Percentiles rank a stretch among this genome's conserved stretches.
phyloP scores from a whole-genome alignment of 1,140 invertebrate genomes.

The Drosophila bocqueti region DNA sequence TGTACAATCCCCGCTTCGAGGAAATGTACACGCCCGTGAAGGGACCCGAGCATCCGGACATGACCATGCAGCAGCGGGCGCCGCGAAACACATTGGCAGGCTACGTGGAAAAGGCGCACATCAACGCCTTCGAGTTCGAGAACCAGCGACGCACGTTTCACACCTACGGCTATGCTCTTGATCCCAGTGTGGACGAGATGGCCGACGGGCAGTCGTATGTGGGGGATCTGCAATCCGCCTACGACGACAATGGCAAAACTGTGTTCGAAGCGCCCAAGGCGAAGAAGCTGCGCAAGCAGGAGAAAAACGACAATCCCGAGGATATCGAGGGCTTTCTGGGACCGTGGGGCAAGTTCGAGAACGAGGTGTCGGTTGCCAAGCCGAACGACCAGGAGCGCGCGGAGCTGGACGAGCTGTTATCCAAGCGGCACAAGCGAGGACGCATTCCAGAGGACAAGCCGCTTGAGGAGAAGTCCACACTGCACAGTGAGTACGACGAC shows the following conservation, averaged over 20 bases:
- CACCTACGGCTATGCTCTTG: conserved; percentile 97
- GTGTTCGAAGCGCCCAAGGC: conserved; percentile 94
- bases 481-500: conserved; percentile 92
- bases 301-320: conserved; percentile 94
- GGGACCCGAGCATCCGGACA: conserved; percentile 96
- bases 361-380: conserved; percentile 95
- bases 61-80: conserved; percentile 94
- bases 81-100: conserved; percentile 97
- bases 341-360: conserved; percentile 97
- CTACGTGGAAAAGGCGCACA: conserved; percentile 97
- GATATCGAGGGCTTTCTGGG: conserved; percentile 98
- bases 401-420: conserved; percentile 96
- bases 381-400: conserved; percentile 97
- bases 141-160: conserved; percentile 98
- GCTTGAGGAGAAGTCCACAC: conserved; percentile 96
- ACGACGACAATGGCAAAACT: conserved; percentile 90
- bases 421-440: conserved; percentile 95
- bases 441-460: conserved; percentile 94
- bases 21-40: conserved; percentile 96
- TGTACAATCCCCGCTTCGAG: conserved; percentile 97
- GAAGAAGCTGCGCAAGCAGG: conserved; percentile 95
- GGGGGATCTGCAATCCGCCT: conserved; percentile 87
- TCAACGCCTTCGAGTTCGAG: conserved; percentile 99
- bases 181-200: conserved; percentile 93
- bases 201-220: conserved; percentile 89